These are phyloP conservation scores for Drosophila rufa DNA, from an alignment of 1,140 invertebrate species.

Conservation along the genomic window DNA sequence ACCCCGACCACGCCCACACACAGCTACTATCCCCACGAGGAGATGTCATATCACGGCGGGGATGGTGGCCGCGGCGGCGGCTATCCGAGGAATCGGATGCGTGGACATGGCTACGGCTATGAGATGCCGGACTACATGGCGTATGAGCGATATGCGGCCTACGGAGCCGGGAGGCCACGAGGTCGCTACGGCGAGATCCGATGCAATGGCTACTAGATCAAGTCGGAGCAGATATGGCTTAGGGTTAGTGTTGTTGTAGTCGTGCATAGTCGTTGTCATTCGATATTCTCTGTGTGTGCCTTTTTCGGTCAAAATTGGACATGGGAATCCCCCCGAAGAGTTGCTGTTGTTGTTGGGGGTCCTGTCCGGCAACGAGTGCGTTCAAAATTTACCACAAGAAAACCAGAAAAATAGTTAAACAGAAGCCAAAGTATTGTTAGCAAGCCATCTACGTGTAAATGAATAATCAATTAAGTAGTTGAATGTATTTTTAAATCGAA, in stretches of 20 bases:
- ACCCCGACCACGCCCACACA: slow-evolving; percentile 31
- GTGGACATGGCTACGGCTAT: slow-evolving; percentile 51
- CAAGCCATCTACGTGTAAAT: slow-evolving; percentile 58
- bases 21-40: slow-evolving; percentile 59
- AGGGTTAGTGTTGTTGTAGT: slow-evolving; percentile 59
- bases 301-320: slow-evolving; percentile 80
- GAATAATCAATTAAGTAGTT: slow-evolving; percentile 70
- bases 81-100: slow-evolving; percentile 52
- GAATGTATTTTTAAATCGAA: slow-evolving; percentile 72
- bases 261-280: slow-evolving; percentile 73
- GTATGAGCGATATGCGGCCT: slow-evolving; percentile 75
- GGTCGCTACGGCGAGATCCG: slow-evolving; percentile 68
- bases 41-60: slow-evolving; percentile 21
- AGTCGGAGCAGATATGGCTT: slow-evolving; percentile 14
- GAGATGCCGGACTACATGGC: slow-evolving; percentile 68
- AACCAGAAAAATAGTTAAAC: slow-evolving; percentile 27
- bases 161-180: slow-evolving; percentile 51
- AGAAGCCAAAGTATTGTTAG: slow-evolving; percentile 72
- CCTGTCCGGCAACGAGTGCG: slow-evolving; percentile 61
- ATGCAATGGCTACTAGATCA: slow-evolving; percentile 70
- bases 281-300: slow-evolving; percentile 81
- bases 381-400: slow-evolving; percentile 65
- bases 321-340: slow-evolving; percentile 52
- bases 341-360: slow-evolving; percentile 46
- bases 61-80: neutral